phyloP scores from a whole-genome alignment of 2,113 vertebrate genomes.

The Pseudolaguvia tuberculata region DNA sequence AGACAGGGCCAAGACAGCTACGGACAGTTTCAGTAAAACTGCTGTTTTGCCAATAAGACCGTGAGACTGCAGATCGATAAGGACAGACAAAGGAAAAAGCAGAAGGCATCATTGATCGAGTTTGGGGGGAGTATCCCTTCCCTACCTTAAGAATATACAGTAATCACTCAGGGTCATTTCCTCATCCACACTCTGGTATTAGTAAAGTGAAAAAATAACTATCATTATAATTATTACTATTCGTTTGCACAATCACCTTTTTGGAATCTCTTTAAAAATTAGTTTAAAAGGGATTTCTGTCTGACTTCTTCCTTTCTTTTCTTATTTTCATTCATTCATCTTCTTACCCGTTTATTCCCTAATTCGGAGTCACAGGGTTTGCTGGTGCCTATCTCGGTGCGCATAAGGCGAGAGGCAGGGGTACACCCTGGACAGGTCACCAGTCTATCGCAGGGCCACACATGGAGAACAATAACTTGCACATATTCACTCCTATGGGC shows the following conservation, averaged over 20 bases:
- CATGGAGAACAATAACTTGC: no score
- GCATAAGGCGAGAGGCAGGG: no score
- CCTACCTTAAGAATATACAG: slow-evolving; percentile 12
- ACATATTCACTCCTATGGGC: no score
- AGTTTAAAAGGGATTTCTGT: background rate
- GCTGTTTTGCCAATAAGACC: slow-evolving; percentile 12
- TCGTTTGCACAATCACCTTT: background rate
- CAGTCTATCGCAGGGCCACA: no score
- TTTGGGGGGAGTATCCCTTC: background rate
- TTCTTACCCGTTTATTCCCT: no score
- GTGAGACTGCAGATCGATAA: slow-evolving; percentile 11
- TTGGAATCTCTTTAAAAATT: background rate
- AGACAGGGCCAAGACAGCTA: slow-evolving; percentile 51
- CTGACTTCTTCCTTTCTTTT: background rate
- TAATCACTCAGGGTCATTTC: slow-evolving; percentile 49
- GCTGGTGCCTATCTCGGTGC: no score
- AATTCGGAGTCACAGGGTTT: no score
- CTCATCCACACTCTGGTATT: slow-evolving; percentile 26
- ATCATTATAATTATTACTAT: background rate
- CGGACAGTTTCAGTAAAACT: slow-evolving; percentile 67
- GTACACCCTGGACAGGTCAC: no score
- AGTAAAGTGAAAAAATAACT: slow-evolving; percentile 11
- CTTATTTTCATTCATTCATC: no score
- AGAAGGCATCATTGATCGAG: background rate
- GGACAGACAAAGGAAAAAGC: slow-evolving; percentile 19